A percentile compares a stretch with the other conserved stretches of the same genome.
Evolutionary conservation across 35 echinoderm and acorn worm genomes (phyloP).

Genomic region (Chiridota heheva): DNA sequence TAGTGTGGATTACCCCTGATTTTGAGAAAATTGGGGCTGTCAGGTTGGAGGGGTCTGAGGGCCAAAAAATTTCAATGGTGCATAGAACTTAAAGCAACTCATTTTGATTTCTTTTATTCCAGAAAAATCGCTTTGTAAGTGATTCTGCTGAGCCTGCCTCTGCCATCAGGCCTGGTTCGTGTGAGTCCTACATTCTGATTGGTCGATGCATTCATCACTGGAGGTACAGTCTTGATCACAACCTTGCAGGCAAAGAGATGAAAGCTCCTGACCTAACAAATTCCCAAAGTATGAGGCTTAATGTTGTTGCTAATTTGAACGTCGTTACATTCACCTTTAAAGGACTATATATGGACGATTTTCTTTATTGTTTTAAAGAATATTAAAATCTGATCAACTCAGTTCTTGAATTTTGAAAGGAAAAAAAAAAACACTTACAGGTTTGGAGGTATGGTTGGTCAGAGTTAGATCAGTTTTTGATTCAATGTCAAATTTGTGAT

Average conservation of each 20-base stretch:
- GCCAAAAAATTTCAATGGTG: too few species aligned
- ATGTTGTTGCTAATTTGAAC: background rate
- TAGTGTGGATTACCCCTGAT: too few species aligned
- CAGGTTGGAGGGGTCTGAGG: too few species aligned
- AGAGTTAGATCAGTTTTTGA: too few species aligned
- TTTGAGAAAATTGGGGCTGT: too few species aligned
- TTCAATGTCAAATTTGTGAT: too few species aligned
- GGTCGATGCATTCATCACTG: constrained; percentile 94
- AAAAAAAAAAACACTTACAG: too few species aligned
- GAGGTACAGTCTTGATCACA: constrained; percentile 79
- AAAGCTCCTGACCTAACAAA: constrained; percentile 69
- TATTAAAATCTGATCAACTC: background rate
- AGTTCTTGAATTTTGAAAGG: background rate
- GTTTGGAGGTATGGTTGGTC: too few species aligned
- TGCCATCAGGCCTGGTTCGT: constrained; percentile 43
- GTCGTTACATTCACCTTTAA: too few species aligned
- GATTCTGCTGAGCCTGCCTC: background rate
- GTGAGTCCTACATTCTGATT: constrained; percentile 77
- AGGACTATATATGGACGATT: too few species aligned
- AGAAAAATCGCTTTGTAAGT: constrained; percentile 37
- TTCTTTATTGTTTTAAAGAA: too few species aligned
- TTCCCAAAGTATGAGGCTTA: constrained; percentile 65
- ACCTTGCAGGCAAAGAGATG: constrained; percentile 40
- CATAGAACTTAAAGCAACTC: too few species aligned
- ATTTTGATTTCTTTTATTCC: background rate